Percentiles rank a stretch among this genome's conserved stretches.
Evolutionary conservation across 1,140 invertebrate species (phyloP).

Genomic region (Bombus breviceps): DNA sequence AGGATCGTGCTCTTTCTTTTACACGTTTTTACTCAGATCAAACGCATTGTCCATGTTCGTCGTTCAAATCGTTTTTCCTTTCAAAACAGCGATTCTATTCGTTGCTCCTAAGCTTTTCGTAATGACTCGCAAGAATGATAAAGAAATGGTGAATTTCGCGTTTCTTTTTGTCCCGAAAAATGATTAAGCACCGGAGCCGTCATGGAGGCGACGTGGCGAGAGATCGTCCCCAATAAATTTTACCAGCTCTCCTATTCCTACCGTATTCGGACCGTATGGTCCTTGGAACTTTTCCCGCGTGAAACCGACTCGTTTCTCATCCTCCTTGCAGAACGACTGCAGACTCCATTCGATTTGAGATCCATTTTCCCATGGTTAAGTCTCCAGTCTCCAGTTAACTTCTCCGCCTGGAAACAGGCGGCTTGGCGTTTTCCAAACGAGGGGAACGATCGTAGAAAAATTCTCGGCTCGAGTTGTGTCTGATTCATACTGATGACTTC

Average conservation of each 20-base stretch:
- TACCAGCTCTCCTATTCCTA: neutral
- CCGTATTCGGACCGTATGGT: neutral
- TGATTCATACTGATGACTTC: slow-evolving; percentile 6
- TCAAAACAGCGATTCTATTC: neutral
- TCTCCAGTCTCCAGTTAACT: neutral
- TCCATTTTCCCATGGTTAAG: slow-evolving; percentile 37
- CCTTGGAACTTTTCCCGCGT: slow-evolving; percentile 17
- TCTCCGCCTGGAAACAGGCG: neutral
- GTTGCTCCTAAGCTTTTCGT: neutral
- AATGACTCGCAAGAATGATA: neutral
- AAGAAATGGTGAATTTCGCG: neutral
- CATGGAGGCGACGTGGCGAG: neutral
- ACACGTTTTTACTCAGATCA: neutral
- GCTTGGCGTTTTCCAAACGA: neutral
- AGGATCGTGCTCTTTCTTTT: neutral
- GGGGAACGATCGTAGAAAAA: slow-evolving; percentile 10
- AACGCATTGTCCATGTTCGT: neutral
- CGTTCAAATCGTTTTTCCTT: neutral
- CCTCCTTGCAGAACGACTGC: neutral
- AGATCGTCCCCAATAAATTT: neutral
- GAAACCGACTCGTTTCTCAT: neutral
- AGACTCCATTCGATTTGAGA: neutral
- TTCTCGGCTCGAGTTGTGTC: slow-evolving; percentile 7
- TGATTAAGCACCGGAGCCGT: neutral
- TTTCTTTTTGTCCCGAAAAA: neutral